Conservation (phyloP, 2,113 vertebrate genomes). For the Megalops atlanticus region DNA sequence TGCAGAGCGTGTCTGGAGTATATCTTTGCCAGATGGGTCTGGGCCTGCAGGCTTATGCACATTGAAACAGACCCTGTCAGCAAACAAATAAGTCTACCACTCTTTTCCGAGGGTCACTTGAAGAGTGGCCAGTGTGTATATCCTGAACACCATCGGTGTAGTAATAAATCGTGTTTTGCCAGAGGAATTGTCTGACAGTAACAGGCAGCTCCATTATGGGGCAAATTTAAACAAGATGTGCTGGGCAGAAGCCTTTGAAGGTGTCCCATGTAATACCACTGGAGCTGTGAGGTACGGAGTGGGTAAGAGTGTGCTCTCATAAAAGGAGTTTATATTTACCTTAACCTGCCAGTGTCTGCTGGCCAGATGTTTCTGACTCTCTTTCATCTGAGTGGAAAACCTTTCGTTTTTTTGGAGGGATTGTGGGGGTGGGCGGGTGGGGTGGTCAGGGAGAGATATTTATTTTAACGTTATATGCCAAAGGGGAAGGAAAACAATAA, state of each 20-base stretch:
- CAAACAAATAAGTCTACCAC: not conserved
- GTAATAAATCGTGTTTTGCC: not conserved
- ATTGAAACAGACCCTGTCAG: not conserved
- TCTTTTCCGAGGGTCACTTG: not conserved
- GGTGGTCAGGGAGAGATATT: constrained; percentile 8
- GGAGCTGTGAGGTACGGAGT: not conserved
- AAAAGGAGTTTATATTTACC: constrained; percentile 36
- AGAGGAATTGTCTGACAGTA: constrained; percentile 1
- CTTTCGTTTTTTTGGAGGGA: not conserved
- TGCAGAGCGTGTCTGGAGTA: not conserved
- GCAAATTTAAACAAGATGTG: constrained; percentile 42
- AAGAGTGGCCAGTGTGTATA: not conserved
- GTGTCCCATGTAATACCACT: constrained; percentile 21
- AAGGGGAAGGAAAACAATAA: constrained; percentile 19
- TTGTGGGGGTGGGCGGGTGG: not conserved
- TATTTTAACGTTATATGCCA: constrained; percentile 22
- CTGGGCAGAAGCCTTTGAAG: constrained; percentile 21
- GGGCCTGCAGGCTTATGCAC: not conserved
- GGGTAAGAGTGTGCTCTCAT: not conserved
- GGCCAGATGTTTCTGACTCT: constrained; percentile 34
- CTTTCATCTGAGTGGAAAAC: constrained; percentile 30
- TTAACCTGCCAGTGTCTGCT: constrained; percentile 29
- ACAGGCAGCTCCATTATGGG: constrained; percentile 23
- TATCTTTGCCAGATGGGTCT: not conserved
- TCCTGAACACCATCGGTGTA: not conserved